Conservation (phyloP, 2,113 vertebrate species). For the Poecilia latipinna region DNA sequence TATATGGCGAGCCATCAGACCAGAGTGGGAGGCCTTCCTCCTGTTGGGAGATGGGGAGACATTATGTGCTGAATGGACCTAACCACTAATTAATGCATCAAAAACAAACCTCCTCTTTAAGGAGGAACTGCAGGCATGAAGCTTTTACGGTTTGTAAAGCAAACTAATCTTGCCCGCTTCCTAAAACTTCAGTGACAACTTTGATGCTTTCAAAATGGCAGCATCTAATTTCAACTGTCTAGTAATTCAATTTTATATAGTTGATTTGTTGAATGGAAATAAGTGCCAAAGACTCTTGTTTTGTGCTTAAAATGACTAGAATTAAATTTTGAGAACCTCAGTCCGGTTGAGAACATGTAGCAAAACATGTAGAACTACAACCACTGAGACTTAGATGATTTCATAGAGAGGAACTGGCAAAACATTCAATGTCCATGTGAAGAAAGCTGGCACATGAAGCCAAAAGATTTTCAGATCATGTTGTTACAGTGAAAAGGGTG, state of each 20-base stretch:
- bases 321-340: not conserved
- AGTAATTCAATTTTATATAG: not conserved
- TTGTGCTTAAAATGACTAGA: not conserved
- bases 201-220: not conserved
- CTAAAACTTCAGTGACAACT: not conserved
- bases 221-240: not conserved
- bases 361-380: too few relatives aligned
- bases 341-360: too few relatives aligned
- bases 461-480: too few relatives aligned
- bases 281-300: not conserved
- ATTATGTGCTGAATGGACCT: slow-evolving; percentile 4
- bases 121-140: slow-evolving; percentile 1
- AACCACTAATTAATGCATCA: slow-evolving; percentile 1
- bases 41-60: slow-evolving; percentile 66
- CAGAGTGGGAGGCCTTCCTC: slow-evolving; percentile 83
- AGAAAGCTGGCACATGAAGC: too few relatives aligned
- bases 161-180: not conserved
- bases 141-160: slow-evolving; percentile 1
- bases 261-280: not conserved
- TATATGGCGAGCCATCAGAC: slow-evolving; percentile 84
- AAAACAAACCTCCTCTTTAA: slow-evolving; percentile 27
- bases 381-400: too few relatives aligned
- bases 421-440: too few relatives aligned
- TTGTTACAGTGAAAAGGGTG: too few relatives aligned
- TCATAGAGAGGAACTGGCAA: too few relatives aligned